Evolutionary conservation across 2,888 invertebrate genomes (phyloP), one percentile per base, ranked within the genome.

Genomic region (Campopleginae sp.): DNA sequence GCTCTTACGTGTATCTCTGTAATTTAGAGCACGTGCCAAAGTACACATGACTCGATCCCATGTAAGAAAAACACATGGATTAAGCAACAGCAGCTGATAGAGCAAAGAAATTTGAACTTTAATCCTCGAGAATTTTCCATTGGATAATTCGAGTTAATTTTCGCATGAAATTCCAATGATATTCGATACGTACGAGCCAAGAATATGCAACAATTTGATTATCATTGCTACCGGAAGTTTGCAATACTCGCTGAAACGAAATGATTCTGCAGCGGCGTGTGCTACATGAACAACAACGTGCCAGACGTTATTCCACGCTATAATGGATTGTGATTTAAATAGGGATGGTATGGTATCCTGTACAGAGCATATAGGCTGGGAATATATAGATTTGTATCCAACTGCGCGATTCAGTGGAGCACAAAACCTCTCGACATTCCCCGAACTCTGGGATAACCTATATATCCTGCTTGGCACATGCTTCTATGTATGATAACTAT

Each of bases 401-500:
- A 74, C 76, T 76, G 68, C 48, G 58, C 61, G 66, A 76, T 77
- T 72, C 77, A 77, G 72, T 76, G 72, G 68, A 80, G 84, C 84
- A 71, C 84, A 74, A 84, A 84, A 84, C 84, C 76, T 77, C 80
- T 72, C 72, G 66, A 77, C 77, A 84, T 80, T 80, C 80, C 84
- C 61, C 76, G 17, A 77, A 80, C 84, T 84, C 72, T 51, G 51
- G 54, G 61, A 44, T 66, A 65, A 74, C 74, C 78, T 51, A 70
- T 71, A 70, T 71, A 74, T 74, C 31, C 27, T 4, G 44, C 23
- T 42, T 33, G 46, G 44, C 23, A 48, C 75, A 75, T 58, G 58
- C 70, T 66, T 63, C 23, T 46, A 61, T 70, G 46, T 63, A 75
- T 51, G 83, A 68, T 75, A 80, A 83, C 79, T 78, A 68, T 70